A percentile compares a stretch with the other conserved stretches of the same genome.
These are phyloP conservation scores for Platyscapa corneri DNA, from an alignment of 1,140 invertebrate genomes.

Conservation along the genomic window DNA sequence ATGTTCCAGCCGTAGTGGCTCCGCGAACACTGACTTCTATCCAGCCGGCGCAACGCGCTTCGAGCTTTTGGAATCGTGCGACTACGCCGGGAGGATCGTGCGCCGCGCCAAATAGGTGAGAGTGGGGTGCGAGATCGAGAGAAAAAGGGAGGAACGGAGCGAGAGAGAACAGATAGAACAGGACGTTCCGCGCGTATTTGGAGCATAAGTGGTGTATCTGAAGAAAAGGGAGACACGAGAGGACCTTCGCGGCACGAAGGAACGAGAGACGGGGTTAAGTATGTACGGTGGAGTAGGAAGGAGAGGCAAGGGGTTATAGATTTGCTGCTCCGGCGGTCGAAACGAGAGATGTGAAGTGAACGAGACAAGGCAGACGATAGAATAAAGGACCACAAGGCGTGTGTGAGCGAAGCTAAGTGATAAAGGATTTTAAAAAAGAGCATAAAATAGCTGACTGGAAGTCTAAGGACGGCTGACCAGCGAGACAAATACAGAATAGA, in stretches of 20 bases:
- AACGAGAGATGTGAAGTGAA: not conserved
- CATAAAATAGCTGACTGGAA: too few relatives aligned
- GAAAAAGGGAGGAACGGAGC: not conserved
- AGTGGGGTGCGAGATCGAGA: constrained; percentile 7
- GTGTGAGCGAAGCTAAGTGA: not conserved
- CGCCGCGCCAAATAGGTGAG: not conserved
- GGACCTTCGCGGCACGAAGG: not conserved
- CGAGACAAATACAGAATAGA: too few relatives aligned
- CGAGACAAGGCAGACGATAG: not conserved
- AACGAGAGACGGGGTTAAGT: not conserved
- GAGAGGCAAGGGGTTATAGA: not conserved
- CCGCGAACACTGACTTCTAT: constrained; percentile 32
- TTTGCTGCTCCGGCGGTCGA: not conserved
- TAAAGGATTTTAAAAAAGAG: not conserved
- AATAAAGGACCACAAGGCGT: not conserved
- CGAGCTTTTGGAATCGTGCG: not conserved
- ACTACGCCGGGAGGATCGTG: not conserved
- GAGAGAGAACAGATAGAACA: not conserved
- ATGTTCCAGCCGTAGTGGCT: not conserved
- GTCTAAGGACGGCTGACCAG: too few relatives aligned
- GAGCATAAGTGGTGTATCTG: not conserved
- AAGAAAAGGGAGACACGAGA: not conserved
- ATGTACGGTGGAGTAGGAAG: not conserved
- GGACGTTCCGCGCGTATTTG: not conserved
- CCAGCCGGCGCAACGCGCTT: not conserved